A percentile compares a stretch with the other conserved stretches of the same genome.
These are phyloP conservation scores for Corydoras sp. DNA, from an alignment of 2,113 vertebrate genomes.

Conservation along the genomic window DNA sequence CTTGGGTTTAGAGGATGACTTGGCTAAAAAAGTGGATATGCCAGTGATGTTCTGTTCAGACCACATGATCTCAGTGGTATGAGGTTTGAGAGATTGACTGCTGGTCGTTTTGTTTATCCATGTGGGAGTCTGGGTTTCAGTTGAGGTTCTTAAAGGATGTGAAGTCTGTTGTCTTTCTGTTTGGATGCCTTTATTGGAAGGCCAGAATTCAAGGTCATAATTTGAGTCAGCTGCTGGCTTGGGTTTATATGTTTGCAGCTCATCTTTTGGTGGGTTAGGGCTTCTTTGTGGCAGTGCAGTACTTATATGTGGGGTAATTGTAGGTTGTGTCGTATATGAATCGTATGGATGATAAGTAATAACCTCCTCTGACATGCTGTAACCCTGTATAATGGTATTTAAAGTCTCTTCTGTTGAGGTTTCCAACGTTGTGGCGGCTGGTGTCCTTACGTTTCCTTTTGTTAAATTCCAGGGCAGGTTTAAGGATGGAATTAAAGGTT, in stretches of 20 bases:
- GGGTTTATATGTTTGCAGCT: conserved; percentile 41
- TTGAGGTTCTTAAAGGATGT: not conserved
- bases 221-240: conserved; percentile 7
- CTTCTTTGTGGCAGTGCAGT: conserved; percentile 41
- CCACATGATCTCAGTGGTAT: conserved; percentile 39
- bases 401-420: not conserved
- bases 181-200: conserved; percentile 9
- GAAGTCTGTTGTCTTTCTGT: conserved; percentile 6
- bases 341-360: conserved; percentile 10
- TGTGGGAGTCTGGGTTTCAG: not conserved
- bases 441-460: not conserved
- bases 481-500: not conserved
- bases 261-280: conserved; percentile 40
- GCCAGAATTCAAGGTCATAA: conserved; percentile 37
- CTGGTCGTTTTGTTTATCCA: conserved; percentile 34
- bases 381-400: not conserved
- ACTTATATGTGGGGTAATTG: conserved; percentile 42
- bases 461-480: not conserved
- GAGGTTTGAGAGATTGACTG: conserved; percentile 43
- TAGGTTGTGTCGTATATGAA: conserved; percentile 37
- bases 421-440: not conserved
- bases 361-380: not conserved
- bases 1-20: not conserved
- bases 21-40: conserved; percentile 1
- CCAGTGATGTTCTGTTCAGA: conserved; percentile 23